Percentiles rank a stretch among this genome's conserved stretches.
These are phyloP conservation scores for Astyanax mexicanus DNA, from an alignment of 2,797 vertebrate species.

Conservation along the genomic window DNA sequence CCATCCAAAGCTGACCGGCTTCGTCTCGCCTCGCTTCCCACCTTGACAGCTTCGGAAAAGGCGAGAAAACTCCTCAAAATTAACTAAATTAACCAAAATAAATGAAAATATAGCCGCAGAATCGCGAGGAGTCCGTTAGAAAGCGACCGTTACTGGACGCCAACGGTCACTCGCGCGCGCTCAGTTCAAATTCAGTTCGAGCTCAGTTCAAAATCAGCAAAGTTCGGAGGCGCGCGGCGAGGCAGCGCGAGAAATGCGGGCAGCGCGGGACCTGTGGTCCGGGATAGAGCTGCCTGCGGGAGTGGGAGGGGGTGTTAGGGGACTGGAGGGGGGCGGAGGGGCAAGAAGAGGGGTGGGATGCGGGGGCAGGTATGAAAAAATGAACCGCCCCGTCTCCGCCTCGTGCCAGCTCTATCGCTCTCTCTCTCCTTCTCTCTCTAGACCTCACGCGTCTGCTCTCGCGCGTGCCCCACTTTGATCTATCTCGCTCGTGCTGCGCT, in stretches of 20 bases:
- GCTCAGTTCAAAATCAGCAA: slow-evolving; percentile 18
- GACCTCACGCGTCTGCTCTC: neutral
- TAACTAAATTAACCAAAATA: neutral
- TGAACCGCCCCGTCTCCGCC: slow-evolving; percentile 79
- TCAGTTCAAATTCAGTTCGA: neutral
- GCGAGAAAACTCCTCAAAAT: slow-evolving; percentile 42
- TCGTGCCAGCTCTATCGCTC: slow-evolving; percentile 70
- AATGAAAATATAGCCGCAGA: too few relatives aligned
- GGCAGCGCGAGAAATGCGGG: slow-evolving; percentile 63
- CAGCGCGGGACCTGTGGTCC: slow-evolving; percentile 55
- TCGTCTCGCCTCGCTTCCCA: slow-evolving; percentile 60
- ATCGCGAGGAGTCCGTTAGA: neutral
- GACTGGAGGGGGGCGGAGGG: slow-evolving; percentile 57
- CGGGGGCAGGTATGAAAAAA: slow-evolving; percentile 78
- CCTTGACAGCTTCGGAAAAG: slow-evolving; percentile 59
- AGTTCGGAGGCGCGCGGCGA: slow-evolving; percentile 59
- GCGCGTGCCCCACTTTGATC: slow-evolving; percentile 80
- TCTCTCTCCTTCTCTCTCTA: slow-evolving; percentile 62
- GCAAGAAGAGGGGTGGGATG: slow-evolving; percentile 26
- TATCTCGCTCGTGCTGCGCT: slow-evolving; percentile 64
- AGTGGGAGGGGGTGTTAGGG: slow-evolving; percentile 47
- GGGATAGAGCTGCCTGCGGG: slow-evolving; percentile 55
- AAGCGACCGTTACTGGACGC: neutral
- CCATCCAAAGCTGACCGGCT: slow-evolving; percentile 80
- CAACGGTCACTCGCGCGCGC: neutral